Base-by-base conservation (phyloP, 2,797 vertebrate species). In the Amniataba percoides region DNA sequence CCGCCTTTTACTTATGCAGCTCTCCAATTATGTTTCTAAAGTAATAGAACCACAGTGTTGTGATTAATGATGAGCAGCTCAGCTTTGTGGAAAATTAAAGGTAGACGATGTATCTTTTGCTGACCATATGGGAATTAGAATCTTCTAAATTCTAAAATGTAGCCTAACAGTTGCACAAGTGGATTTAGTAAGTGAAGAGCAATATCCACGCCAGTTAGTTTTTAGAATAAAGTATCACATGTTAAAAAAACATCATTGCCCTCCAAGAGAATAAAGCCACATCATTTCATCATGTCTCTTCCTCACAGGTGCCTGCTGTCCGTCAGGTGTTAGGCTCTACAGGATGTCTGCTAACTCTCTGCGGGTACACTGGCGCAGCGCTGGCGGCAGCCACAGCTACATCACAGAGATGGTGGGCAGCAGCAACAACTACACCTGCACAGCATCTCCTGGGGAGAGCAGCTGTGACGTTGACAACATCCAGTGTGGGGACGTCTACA, bases 301-400 rank as follows among this genome's bases (percentile, higher is more conserved):
- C 25, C 9, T 5, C 1, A 0, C 42, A 99, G 98, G 95, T 89
- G 89, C 95, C 64, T 99, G 98, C 81, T 99, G 98, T 85, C 98
- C 97, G 1, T 95, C 95, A 45, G 95, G 96, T 1, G 95, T 99
- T 73, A 96, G 95, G 76, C 91, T 98, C 5, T 97, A 97, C 21
- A 91, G 91, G 71, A 82, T 94, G 53, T 66, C 89, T n/a, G 92
- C 78, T 64, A 96, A 95, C 12, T 92, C 95, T 4, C 87, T 98
- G 83, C 92, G 95, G 23, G 94, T 99, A 23, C 85, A 94, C 86
- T 99, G 98, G 98, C 91, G 79, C 77, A 90, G 93, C 43, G 74
- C 93, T 7, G 88, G 86, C 60, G 71, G 89, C 76, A 85, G 63
- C 14, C 87, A 91, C 59, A 94, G 85, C 80, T 96, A 96, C 86